These are phyloP conservation scores for Ctena decussata DNA, from an alignment of 2,888 invertebrate species.

Conservation along the genomic window DNA sequence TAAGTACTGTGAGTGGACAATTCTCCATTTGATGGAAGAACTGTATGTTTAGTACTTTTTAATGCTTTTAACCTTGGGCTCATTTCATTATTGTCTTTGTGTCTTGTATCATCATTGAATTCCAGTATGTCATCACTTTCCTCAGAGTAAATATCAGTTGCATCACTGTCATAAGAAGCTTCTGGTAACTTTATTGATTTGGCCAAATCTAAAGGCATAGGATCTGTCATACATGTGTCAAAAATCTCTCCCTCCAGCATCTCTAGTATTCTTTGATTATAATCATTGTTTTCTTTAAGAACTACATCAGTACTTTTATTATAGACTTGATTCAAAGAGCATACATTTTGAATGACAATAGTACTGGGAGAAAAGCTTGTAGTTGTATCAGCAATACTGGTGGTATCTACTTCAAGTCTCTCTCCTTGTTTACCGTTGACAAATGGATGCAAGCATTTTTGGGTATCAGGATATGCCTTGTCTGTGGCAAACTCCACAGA, in stretches of 20 bases:
- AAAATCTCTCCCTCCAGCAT: slow-evolving; percentile 1
- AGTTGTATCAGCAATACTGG: neutral
- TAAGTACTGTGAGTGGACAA: neutral
- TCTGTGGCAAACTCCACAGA: neutral
- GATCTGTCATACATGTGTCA: neutral
- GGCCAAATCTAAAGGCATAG: neutral
- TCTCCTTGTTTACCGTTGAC: no score
- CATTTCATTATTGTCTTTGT: neutral
- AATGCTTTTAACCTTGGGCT: neutral
- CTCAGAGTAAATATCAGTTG: neutral
- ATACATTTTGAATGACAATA: neutral
- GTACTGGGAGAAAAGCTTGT: neutral
- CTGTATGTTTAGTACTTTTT: neutral
- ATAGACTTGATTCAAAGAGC: neutral
- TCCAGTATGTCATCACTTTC: neutral
- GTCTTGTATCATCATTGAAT: neutral
- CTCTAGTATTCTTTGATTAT: neutral
- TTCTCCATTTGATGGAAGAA: neutral
- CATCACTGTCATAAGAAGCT: neutral
- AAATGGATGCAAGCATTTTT: no score
- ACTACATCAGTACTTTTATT: neutral
- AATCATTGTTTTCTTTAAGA: neutral
- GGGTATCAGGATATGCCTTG: neutral
- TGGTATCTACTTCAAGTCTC: neutral
- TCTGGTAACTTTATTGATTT: neutral